Evolutionary conservation across 2,888 invertebrate species (phyloP), one percentile per base, ranked within the genome.

Genomic region (Furcula furcula): DNA sequence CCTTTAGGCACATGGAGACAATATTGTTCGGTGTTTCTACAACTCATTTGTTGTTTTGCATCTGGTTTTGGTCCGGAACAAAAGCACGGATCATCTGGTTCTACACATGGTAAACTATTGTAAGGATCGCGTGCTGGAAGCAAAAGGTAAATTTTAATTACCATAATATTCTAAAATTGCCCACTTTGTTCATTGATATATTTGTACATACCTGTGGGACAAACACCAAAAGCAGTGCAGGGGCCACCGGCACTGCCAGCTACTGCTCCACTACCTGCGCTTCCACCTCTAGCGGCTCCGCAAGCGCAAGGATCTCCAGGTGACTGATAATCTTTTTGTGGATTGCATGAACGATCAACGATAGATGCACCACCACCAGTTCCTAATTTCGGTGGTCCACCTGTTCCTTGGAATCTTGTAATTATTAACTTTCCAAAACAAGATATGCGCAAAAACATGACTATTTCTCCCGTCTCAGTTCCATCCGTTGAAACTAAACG

Each of bases 361-460:
- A 75, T 52, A 7, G 61, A 41, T 4, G 67, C 43, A 9, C 47
- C 55, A 18, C 55, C 63, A 31, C 65, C 63, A 9, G 64, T 46
- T 16, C 73, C 69, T 27, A 82, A 34, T 29, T 52, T 69, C 0
- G 77, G 72, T 11, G 72, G 70, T n/a, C 66, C 66, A 29, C 73
- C 61, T 11, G 65, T 60, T 11, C 84, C 85, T 72, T 92, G 92
- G 62, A 93, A 93, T 57, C 91, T 91, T 0, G 93, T 93, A 7
- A 93, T 89, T 14, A 93, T 92, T 36, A 90, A 62, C 55, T 91
- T 91, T 1, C 93, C 93, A 52, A 93, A 93, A 55, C 92, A 92
- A 4, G 92, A 92, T 65, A 92, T 90, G 6, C 93, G 79, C 26
- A 93, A 74, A 69, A 92, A 93, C 60, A 92, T 89, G 0, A 87